Evolutionary conservation across 2,888 invertebrate species (phyloP), one percentile per base, ranked within the genome.

Genomic region (Euplexia lucipara): DNA sequence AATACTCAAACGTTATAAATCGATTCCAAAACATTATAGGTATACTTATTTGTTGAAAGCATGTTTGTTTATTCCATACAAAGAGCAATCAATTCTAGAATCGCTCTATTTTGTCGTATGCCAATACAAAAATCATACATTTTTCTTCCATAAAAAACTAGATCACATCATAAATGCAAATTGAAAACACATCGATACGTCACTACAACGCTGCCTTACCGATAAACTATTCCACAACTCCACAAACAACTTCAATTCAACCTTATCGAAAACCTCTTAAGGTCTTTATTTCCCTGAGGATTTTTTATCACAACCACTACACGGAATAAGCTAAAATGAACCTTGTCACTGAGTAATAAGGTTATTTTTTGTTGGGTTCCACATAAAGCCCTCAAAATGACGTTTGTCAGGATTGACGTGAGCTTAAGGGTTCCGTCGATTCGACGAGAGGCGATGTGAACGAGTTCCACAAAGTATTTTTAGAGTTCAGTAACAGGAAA

Each of bases 391-490:
- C 45, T 66, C 57, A 48, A 79, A 80, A 67, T 70, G 64, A 74
- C 74, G 67, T 80, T 78, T 74, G 65, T 74, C 37, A 57, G 65
- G 70, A 79, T 79, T 78, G 68, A 78, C 64, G 65, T 52, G 42
- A 68, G 70, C 78, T 79, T 78, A 79, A 70, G 60, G 78, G 75
- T 67, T 74, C 61, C 61, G 70, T 68, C 67, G 47, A 63, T 72
- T 70, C 64, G 56, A 48, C 51, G 44, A 69, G 58, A 65, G 60
- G 73, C 63, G 63, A 75, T 52, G 47, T 49, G 73, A 80, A 58
- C 64, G 72, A 77, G 71, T 78, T 79, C 58, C 20, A 39, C 59
- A 41, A 76, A 79, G 71, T 77, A 79, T 77, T 75, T 70, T 75
- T 78, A 70, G 65, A 57, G 65, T 70, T 67, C 66, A 42, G 44